phyloP scores from a whole-genome alignment of 2,888 invertebrate species.

The Camponotus fellah region DNA sequence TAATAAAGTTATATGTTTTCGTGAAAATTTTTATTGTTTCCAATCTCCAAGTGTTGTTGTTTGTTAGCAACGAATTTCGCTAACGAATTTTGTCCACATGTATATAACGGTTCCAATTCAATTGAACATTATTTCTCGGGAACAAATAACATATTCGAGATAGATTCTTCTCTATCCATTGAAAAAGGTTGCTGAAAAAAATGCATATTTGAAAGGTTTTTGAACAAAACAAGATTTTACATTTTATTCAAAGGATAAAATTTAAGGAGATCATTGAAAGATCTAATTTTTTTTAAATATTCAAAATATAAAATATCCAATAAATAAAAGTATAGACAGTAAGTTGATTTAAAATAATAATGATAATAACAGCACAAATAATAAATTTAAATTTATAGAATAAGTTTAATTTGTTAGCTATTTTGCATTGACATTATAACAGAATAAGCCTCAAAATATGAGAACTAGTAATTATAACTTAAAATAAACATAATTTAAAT shows the following conservation, averaged over 20 bases:
- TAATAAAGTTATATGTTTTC: slow-evolving; percentile 39
- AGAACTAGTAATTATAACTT: neutral
- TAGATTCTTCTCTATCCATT: slow-evolving; percentile 16
- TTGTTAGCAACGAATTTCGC: slow-evolving; percentile 38
- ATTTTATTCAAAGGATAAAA: neutral
- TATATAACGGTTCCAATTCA: slow-evolving; percentile 26
- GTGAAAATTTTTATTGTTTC: slow-evolving; percentile 50
- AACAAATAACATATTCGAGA: slow-evolving; percentile 34
- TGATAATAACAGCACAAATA: neutral
- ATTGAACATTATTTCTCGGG: slow-evolving; percentile 41
- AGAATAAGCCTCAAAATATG: neutral
- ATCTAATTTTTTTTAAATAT: neutral
- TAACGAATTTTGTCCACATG: slow-evolving; percentile 37
- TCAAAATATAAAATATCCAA: neutral
- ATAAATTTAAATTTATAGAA: neutral
- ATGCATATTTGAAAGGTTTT: neutral
- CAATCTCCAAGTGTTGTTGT: slow-evolving; percentile 12
- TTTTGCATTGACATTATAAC: neutral
- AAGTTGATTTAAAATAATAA: neutral
- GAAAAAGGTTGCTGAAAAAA: neutral
- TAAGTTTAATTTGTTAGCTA: too few relatives aligned
- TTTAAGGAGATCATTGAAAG: neutral
- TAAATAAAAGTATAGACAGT: neutral
- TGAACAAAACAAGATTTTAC: slow-evolving; percentile 32
- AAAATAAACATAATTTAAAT: neutral